Percentiles rank a stretch among this genome's conserved stretches.
Conservation (phyloP, 2,797 vertebrate species). For the Sebastes reedi region DNA sequence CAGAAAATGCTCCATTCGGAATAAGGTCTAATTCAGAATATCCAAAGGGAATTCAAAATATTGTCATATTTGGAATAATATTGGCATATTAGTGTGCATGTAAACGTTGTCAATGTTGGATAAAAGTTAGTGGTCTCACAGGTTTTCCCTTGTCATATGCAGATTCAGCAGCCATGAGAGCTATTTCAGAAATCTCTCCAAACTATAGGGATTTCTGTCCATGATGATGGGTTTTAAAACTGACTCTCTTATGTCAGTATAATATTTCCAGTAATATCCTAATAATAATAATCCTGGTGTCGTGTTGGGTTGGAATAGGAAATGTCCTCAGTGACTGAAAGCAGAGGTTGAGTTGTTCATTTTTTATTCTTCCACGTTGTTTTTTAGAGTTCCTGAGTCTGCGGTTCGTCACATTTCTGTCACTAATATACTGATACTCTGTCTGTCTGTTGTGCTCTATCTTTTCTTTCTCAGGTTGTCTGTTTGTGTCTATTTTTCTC, state of each 20-base stretch:
- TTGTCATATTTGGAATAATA: not conserved
- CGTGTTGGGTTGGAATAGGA: not conserved
- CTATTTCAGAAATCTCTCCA: not conserved
- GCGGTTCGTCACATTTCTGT: conserved; percentile 8
- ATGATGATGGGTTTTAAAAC: not conserved
- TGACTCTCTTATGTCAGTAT: not conserved
- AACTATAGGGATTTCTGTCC: not conserved
- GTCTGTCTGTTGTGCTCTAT: not conserved
- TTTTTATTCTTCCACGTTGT: not conserved
- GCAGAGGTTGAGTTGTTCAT: not conserved
- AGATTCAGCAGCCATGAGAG: not conserved
- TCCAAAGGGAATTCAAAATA: not conserved
- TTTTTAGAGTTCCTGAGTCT: conserved; percentile 7
- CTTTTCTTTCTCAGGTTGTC: not conserved
- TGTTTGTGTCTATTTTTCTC: not conserved
- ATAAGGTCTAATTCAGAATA: not conserved
- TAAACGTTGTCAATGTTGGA: not conserved
- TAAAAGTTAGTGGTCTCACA: not conserved
- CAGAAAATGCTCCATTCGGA: not conserved
- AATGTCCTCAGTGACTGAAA: not conserved
- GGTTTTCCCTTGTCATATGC: not conserved
- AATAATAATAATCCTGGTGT: not conserved
- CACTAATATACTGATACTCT: conserved; percentile 1
- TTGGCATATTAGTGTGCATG: not conserved
- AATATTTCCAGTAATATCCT: not conserved